These are phyloP conservation scores for Marmota flaviventris DNA, from an alignment of 2,113 vertebrate genomes.

Conservation along the genomic window DNA sequence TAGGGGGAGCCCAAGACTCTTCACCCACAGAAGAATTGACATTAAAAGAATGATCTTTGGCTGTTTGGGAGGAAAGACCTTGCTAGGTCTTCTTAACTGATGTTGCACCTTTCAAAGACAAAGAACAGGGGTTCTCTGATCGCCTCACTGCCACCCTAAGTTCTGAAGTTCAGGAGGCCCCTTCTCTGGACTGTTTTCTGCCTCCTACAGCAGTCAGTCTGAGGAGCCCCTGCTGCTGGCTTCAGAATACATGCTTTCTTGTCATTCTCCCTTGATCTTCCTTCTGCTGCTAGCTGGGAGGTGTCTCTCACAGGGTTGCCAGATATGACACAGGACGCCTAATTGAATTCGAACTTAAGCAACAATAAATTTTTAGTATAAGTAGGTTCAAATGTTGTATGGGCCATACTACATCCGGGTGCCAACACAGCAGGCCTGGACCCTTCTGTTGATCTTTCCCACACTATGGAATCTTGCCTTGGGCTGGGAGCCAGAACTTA, in stretches of 20 bases:
- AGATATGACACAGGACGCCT: neutral
- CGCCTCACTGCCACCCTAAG: neutral
- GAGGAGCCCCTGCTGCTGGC: neutral
- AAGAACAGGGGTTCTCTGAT: neutral
- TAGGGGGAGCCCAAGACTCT: constrained; percentile 55
- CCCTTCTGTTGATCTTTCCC: neutral
- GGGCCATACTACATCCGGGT: no score
- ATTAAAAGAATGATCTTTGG: neutral
- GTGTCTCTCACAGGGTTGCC: neutral
- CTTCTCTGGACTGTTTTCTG: neutral
- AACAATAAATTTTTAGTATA: neutral
- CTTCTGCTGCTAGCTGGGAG: neutral
- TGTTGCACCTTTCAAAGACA: neutral
- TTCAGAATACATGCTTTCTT: rapidly evolving
- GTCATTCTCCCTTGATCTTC: neutral
- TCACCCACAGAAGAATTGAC: neutral
- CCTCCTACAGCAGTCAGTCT: neutral
- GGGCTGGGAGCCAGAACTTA: neutral
- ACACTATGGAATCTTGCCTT: no score
- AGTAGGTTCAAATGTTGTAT: neutral
- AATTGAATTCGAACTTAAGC: neutral
- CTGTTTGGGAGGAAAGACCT: neutral
- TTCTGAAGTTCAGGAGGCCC: neutral
- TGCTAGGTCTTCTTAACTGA: neutral
- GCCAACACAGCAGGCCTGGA: neutral